Percentiles rank a stretch among this genome's conserved stretches.
Conservation (phyloP, 2,797 vertebrate species). For the Macropus fuliginosus region DNA sequence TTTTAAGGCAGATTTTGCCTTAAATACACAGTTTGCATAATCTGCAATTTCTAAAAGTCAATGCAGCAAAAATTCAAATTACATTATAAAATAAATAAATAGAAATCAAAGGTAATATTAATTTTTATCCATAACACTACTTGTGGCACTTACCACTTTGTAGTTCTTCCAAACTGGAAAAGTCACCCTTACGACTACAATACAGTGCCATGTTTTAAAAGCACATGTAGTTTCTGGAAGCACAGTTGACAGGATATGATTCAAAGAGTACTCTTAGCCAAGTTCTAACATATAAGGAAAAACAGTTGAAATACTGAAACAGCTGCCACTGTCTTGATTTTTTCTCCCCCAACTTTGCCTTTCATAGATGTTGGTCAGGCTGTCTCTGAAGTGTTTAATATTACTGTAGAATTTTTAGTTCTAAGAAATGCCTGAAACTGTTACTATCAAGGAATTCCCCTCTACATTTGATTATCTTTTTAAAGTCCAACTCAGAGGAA, state of each 20-base stretch:
- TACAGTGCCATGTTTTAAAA: constrained; percentile 20
- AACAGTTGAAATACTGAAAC: constrained; percentile 8
- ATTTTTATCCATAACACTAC: background rate
- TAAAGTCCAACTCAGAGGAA: background rate
- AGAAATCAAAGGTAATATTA: background rate
- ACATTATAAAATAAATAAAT: background rate
- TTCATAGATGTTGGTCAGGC: background rate
- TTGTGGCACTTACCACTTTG: background rate
- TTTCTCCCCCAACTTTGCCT: background rate
- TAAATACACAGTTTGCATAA: too few species aligned
- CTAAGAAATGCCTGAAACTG: background rate
- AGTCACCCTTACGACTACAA: background rate
- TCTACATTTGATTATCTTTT: background rate
- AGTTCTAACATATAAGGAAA: background rate
- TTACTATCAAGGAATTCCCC: background rate
- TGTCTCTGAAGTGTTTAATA: background rate
- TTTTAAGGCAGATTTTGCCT: background rate
- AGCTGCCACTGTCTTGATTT: background rate
- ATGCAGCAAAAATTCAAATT: background rate
- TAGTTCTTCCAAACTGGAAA: background rate
- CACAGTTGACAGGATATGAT: background rate
- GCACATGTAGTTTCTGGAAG: constrained; percentile 15
- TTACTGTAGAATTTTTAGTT: constrained; percentile 3
- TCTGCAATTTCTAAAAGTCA: background rate
- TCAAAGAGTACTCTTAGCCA: background rate